Conservation (phyloP, 2,888 invertebrate species). For the Netelia virgata region DNA sequence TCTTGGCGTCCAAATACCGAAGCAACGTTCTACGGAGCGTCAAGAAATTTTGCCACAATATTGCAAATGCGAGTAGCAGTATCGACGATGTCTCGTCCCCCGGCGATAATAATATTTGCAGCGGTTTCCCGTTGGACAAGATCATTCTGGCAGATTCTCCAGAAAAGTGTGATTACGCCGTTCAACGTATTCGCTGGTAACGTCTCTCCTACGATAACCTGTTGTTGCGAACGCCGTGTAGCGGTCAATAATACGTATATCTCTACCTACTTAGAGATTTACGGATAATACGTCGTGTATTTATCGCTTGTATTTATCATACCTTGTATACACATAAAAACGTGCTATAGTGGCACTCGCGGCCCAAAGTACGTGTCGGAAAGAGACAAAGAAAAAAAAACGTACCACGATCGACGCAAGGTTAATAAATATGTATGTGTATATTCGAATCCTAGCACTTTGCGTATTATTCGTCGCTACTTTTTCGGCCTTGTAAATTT, state of each 20-base stretch:
- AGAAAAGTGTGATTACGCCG: constrained; percentile 82
- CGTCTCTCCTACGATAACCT: constrained; percentile 34
- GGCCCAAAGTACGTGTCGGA: too few species aligned
- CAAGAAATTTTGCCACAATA: constrained; percentile 79
- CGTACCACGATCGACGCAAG: too few species aligned
- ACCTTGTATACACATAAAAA: background rate
- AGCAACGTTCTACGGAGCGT: constrained; percentile 80
- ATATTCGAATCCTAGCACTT: too few species aligned
- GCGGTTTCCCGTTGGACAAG: constrained; percentile 75
- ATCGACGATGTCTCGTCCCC: constrained; percentile 52
- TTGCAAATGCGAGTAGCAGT: constrained; percentile 67
- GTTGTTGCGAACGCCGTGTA: constrained; percentile 1
- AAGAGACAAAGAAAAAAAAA: too few species aligned
- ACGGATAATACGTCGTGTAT: too few species aligned
- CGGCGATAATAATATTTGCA: constrained; percentile 52
- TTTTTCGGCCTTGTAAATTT: too few species aligned
- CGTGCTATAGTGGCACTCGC: too few species aligned
- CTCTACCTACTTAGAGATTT: too few species aligned
- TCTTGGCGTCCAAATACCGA: constrained; percentile 83
- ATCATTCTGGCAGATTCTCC: constrained; percentile 82
- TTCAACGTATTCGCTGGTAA: constrained; percentile 83
- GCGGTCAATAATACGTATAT: too few species aligned
- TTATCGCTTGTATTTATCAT: background rate
- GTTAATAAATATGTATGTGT: too few species aligned
- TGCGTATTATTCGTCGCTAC: too few species aligned